Base-by-base conservation (phyloP, 2,113 vertebrate species). In the Reinhardtius hippoglossoides region DNA sequence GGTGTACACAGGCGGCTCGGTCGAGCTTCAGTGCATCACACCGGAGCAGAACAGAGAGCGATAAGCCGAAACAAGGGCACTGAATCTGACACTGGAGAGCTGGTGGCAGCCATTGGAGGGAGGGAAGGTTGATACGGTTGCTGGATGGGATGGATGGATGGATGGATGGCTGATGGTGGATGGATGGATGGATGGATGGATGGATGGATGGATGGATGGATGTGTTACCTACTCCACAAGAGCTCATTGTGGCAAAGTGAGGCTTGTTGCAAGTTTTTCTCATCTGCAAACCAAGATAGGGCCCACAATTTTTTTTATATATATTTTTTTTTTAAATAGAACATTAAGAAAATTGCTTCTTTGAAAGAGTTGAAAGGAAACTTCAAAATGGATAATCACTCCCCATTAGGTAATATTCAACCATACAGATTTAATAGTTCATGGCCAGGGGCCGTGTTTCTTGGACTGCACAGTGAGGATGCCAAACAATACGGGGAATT, bases 1-100 rank as follows among this genome's bases (percentile, higher is more conserved):
- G 67, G 66, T 35, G 56, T 59, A 57, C 44, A 67, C 48, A 54
- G 59, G 64, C 55, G 57, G 68, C 68, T 66, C 12, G 31, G 52
- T 24, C 5, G 10, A 60, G 46, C 83, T 78, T 66, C 67, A 66
- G 71, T 71, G 35, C 40, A n/a, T 60, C n/a, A 56, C 24, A 46
- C 24, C 20, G 55, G 26, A 64, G 42, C 18, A 64, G 52, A 40
- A 15, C 60, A 64, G 23, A 64, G 54, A n/a, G 60, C 46, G 23
- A 59, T 46, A 31, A 31, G n/a, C 52, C 16, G 35, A 37, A 37
- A 37, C 2, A 42, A 42, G 40, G 40, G 0, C 40, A 13, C 9
- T 42, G 40, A 42, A 42, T 42, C 10, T 13, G 9, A 42, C 10
- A 13, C 12, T 13, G 13, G 40, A 42, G 40, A 42, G 12, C 10